A percentile compares a stretch with the other conserved stretches of the same genome.
Conservation (phyloP, 2,888 invertebrate species). For the Andrena fulva region DNA sequence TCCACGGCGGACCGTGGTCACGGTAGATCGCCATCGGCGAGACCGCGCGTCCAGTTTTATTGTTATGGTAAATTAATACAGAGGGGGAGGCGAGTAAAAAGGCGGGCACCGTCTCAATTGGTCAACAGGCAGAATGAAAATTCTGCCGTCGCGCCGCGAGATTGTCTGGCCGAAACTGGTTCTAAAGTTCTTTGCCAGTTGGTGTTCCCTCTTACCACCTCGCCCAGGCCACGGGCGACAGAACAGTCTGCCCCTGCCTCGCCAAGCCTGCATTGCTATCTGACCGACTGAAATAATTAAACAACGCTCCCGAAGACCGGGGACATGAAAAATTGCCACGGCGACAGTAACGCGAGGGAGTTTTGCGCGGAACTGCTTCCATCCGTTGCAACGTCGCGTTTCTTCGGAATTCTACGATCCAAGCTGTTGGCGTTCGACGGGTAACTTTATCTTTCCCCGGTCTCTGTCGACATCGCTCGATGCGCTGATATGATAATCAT, state of each 20-base stretch:
- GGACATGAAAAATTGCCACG: neutral
- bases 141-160: conserved; percentile 54
- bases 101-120: conserved; percentile 54
- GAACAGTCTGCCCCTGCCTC: neutral
- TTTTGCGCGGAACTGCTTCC: neutral
- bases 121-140: conserved; percentile 64
- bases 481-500: neutral
- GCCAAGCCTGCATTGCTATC: neutral
- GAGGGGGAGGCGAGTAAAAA: conserved; percentile 19
- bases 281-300: neutral
- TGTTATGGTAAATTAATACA: conserved; percentile 29
- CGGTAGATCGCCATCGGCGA: neutral
- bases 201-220: conserved; percentile 48
- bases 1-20: neutral
- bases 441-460: neutral
- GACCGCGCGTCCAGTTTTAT: conserved; percentile 29
- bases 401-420: neutral
- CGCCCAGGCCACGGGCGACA: conserved; percentile 9
- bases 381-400: neutral
- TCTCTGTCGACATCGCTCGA: neutral
- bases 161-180: conserved; percentile 71
- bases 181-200: conserved; percentile 67
- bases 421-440: neutral
- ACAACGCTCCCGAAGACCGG: neutral
- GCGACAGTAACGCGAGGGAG: neutral